A percentile compares a stretch with the other conserved stretches of the same genome.
phyloP scores from a whole-genome alignment of 2,113 vertebrate species.

The Gallinago paraguaiae region DNA sequence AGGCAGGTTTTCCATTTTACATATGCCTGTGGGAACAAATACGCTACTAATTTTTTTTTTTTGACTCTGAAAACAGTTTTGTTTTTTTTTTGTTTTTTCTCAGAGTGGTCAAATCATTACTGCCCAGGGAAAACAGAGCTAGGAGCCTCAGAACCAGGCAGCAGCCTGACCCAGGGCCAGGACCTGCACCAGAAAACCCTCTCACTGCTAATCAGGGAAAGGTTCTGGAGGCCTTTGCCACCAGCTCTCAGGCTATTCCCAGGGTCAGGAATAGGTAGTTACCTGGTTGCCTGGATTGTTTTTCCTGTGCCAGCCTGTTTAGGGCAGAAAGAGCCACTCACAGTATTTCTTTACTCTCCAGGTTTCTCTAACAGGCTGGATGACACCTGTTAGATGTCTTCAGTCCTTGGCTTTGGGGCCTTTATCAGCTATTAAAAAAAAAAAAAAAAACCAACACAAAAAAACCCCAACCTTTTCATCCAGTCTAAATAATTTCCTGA shows the following conservation, averaged over 20 bases:
- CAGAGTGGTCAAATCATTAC: accelerated
- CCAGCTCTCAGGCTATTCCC: background rate
- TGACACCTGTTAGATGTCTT: background rate
- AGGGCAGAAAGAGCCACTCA: background rate
- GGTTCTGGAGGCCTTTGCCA: too few relatives aligned
- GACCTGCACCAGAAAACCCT: background rate
- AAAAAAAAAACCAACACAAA: too few relatives aligned
- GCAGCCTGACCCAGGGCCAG: background rate
- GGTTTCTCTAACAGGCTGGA: background rate
- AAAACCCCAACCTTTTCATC: background rate
- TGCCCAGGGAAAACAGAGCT: background rate
- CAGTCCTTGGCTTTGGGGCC: background rate
- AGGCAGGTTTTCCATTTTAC: background rate
- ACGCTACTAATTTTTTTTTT: background rate
- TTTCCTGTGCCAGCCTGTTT: background rate
- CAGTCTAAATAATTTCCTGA: background rate
- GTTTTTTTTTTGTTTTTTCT: background rate
- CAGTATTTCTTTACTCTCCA: background rate
- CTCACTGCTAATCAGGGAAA: too few relatives aligned
- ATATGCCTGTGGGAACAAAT: accelerated
- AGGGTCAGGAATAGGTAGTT: background rate
- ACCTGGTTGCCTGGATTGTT: background rate
- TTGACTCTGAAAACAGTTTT: background rate
- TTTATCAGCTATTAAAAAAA: background rate
- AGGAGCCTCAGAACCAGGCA: accelerated